phyloP scores from a whole-genome alignment of 2,113 vertebrate genomes.

The Rhinogobius similis region DNA sequence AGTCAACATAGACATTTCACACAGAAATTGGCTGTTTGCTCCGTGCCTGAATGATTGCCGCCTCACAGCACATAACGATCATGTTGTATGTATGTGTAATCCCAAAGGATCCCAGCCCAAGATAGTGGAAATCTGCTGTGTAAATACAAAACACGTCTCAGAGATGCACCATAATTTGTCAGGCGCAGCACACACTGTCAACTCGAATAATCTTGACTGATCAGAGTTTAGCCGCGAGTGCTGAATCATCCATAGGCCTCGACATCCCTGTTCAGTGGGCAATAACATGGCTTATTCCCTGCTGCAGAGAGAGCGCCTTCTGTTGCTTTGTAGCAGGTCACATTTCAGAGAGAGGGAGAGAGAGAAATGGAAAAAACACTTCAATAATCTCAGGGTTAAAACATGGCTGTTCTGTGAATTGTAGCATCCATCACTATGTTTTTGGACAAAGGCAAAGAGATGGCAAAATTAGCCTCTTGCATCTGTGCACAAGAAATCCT shows the following conservation, averaged over 20 bases:
- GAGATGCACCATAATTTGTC: constrained; percentile 4
- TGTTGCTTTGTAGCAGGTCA: not conserved
- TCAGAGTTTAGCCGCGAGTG: not conserved
- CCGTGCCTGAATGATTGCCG: not conserved
- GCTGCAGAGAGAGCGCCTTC: not conserved
- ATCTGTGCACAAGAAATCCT: not conserved
- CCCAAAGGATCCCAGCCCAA: not conserved
- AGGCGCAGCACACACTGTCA: not conserved
- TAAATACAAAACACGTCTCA: not conserved
- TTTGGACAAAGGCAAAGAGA: not conserved
- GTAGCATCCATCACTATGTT: not conserved
- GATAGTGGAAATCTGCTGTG: not conserved
- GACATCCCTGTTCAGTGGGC: constrained; percentile 5
- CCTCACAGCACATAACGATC: not conserved
- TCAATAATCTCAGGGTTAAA: not conserved
- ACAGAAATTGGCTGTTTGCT: not conserved
- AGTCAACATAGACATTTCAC: not conserved
- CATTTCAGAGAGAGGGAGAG: not conserved
- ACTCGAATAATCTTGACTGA: constrained; percentile 1
- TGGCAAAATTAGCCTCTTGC: not conserved
- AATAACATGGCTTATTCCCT: not conserved
- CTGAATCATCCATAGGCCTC: constrained; percentile 10
- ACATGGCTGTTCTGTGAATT: not conserved
- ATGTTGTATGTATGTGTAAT: not conserved
- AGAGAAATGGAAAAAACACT: not conserved